Base-by-base conservation (phyloP, 2,797 vertebrate species). In the Eremophila alpestris region DNA sequence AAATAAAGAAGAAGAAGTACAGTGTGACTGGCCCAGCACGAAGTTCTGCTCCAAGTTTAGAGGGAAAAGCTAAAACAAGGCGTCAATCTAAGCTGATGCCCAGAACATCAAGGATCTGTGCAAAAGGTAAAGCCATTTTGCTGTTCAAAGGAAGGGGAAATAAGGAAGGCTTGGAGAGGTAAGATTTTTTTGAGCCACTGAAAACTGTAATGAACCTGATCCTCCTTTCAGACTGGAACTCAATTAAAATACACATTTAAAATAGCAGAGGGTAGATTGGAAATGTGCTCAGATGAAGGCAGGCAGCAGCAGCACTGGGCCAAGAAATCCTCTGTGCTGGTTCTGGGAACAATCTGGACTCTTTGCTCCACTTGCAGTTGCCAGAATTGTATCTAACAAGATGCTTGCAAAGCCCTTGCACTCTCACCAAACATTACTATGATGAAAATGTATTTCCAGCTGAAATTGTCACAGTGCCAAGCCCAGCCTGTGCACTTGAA, bases 341-440 rank as follows among this genome's bases (percentile, higher is more conserved):
- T 69, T 92, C 70, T 87, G 89, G 75, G 51, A 86, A 55, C 48
- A 88, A 87, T 76, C 81, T 90, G 89, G 78, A 41, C 59, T 63
- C 55, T 60, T 40, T 2, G 1, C 58, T 90, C 56, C 60, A 65
- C 43, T 63, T 54, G 56, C 38, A 7, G 21, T 29, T 74, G 83
- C 76, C 85, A 74, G 68, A 77, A 74, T 49, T 73, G 24, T 16
- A n/a, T 80, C 76, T 63, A 76, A 91, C 43, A 73, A 87, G 56
- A 77, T 30, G 40, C 58, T 55, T 88, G 58, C 41, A 87, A 79
- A 89, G 52, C 70, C 41, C 63, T 92, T 83, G 45, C 64, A 52
- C 27, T 60, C 89, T 92, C 45, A 30, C 34, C 71, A 84, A 89
- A 89, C 71, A 56, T 21, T 55, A 83, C 52, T 74, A 26, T 3